These are phyloP conservation scores for Terebella lapidaria DNA, from an alignment of 2,888 invertebrate species.

Conservation along the genomic window DNA sequence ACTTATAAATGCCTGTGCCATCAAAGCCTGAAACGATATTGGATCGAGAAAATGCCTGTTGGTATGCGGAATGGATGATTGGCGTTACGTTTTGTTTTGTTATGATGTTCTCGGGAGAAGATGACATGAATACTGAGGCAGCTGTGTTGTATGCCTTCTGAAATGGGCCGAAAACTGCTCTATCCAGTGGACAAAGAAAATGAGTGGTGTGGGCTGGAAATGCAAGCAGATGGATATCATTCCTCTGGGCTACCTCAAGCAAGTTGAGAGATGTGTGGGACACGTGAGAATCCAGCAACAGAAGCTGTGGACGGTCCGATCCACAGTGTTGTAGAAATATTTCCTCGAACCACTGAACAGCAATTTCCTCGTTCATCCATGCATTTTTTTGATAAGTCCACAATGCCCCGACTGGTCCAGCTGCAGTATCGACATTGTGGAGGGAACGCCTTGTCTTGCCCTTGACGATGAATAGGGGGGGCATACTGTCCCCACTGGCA, in stretches of 20 bases:
- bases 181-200: slow-evolving; percentile 11
- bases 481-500: background rate
- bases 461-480: background rate
- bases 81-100: background rate
- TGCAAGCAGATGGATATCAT: slow-evolving; percentile 13
- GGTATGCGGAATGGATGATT: background rate
- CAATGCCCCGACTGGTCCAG: slow-evolving; percentile 15
- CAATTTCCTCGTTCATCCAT: slow-evolving; percentile 27
- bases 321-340: slow-evolving; percentile 27
- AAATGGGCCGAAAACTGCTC: slow-evolving; percentile 10
- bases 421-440: too few species aligned
- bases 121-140: slow-evolving; percentile 1
- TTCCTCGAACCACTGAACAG: slow-evolving; percentile 26
- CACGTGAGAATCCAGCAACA: slow-evolving; percentile 27
- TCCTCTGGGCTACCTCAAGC: slow-evolving; percentile 20
- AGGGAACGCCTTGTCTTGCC: too few species aligned
- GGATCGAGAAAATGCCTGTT: background rate
- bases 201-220: slow-evolving; percentile 16
- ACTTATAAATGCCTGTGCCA: background rate
- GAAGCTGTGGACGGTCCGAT: slow-evolving; percentile 26
- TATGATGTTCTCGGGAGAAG: background rate
- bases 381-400: slow-evolving; percentile 27
- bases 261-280: slow-evolving; percentile 25
- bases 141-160: slow-evolving; percentile 5
- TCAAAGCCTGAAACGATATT: slow-evolving; percentile 1